phyloP scores from a whole-genome alignment of 2,888 invertebrate species.

The Conops quadrifasciatus region DNA sequence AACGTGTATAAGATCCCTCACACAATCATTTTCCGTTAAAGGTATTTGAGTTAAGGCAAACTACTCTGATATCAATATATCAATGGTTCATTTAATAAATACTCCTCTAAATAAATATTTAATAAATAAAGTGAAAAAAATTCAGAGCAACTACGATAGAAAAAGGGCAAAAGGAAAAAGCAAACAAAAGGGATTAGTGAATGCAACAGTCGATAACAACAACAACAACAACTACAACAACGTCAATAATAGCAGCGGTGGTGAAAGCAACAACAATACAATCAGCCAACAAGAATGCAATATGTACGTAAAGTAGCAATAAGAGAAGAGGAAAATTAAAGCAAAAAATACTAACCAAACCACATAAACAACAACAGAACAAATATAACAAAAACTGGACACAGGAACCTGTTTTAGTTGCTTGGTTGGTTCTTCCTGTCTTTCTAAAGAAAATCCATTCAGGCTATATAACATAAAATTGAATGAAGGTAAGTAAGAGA shows the following conservation, averaged over 20 bases:
- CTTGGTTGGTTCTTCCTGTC: neutral
- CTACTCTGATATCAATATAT: no score
- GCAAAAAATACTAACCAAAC: neutral
- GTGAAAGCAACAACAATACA: neutral
- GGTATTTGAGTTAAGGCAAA: no score
- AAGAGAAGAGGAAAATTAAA: neutral
- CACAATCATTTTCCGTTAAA: no score
- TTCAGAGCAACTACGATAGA: slow-evolving; percentile 1
- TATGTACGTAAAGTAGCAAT: no score
- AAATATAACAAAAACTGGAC: neutral
- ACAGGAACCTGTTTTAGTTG: slow-evolving; percentile 29
- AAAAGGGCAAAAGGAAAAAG: neutral
- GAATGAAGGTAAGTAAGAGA: slow-evolving; percentile 21
- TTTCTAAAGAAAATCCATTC: neutral
- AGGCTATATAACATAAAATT: neutral
- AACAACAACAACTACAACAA: neutral
- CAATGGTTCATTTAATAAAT: no score
- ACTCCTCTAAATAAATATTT: slow-evolving; percentile 4
- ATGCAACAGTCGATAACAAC: neutral
- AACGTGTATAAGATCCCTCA: neutral
- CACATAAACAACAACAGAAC: slow-evolving; percentile 1
- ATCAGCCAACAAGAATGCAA: no score
- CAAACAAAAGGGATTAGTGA: neutral
- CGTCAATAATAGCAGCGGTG: neutral
- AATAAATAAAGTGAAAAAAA: neutral